Conservation (phyloP, 2,888 invertebrate species). For the Agrochola lota region DNA sequence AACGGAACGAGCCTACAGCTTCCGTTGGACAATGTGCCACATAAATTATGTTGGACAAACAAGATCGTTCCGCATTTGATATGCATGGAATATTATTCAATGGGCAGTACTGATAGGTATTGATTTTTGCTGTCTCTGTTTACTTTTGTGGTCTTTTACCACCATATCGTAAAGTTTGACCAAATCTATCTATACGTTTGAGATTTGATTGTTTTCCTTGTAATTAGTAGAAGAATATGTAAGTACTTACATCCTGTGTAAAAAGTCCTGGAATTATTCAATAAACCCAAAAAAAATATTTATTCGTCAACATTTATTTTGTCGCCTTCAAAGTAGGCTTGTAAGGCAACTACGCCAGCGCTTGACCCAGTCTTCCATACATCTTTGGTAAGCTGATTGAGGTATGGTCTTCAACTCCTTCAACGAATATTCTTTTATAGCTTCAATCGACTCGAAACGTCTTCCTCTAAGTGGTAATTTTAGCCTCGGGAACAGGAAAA, state of each 20-base stretch:
- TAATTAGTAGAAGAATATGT: not conserved
- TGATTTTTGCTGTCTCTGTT: slow-evolving; percentile 54
- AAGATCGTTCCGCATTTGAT: slow-evolving; percentile 79
- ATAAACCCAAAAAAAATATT: no score
- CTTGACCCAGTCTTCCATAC: no score
- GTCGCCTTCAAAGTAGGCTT: no score
- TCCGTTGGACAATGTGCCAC: slow-evolving; percentile 85
- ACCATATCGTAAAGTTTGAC: not conserved
- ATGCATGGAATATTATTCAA: slow-evolving; percentile 73
- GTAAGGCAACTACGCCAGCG: no score
- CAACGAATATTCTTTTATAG: no score
- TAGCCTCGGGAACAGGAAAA: no score
- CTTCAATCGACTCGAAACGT: no score
- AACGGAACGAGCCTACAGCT: slow-evolving; percentile 86
- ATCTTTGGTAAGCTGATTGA: no score
- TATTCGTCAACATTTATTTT: no score
- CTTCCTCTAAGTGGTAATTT: no score
- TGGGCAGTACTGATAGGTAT: slow-evolving; percentile 54
- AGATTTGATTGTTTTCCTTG: not conserved
- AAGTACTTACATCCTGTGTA: not conserved
- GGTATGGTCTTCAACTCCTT: no score
- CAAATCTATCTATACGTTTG: not conserved
- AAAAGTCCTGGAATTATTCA: no score
- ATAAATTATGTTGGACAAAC: slow-evolving; percentile 88
- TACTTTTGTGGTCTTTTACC: slow-evolving; percentile 4